These are phyloP conservation scores for Microtus oregoni DNA, from an alignment of 2,113 vertebrate species.

Conservation along the genomic window DNA sequence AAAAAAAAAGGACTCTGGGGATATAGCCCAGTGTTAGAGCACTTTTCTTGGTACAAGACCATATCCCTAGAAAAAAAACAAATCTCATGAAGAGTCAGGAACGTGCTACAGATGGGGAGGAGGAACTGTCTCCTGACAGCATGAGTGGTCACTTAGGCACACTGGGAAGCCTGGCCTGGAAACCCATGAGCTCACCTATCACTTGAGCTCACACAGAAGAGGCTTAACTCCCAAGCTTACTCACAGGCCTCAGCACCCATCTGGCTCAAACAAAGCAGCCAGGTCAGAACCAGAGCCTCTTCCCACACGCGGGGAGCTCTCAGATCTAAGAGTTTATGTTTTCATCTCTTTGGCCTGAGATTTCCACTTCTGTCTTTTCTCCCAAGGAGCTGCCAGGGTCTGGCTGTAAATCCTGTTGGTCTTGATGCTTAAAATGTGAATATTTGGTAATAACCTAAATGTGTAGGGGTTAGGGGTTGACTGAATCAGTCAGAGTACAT, in stretches of 20 bases:
- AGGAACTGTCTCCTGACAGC: rapidly evolving
- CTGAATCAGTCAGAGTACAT: background rate
- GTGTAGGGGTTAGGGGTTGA: background rate
- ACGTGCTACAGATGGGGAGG: background rate
- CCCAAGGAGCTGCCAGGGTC: background rate
- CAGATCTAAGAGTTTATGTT: background rate
- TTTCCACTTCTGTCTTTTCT: background rate
- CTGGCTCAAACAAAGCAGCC: too few relatives aligned
- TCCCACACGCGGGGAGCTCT: background rate
- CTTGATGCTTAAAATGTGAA: background rate
- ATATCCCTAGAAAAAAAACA: background rate
- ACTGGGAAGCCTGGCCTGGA: too few relatives aligned
- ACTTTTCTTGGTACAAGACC: background rate
- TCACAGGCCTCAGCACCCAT: background rate
- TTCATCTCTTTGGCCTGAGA: background rate
- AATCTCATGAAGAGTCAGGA: background rate
- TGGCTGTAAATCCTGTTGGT: background rate
- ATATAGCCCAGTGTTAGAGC: background rate
- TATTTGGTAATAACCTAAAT: background rate
- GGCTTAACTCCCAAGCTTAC: background rate
- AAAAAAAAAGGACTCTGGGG: background rate
- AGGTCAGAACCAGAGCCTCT: background rate
- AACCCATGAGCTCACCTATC: rapidly evolving
- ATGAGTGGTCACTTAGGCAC: too few relatives aligned
- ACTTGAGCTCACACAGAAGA: background rate